These are phyloP conservation scores for Bucco capensis DNA, from an alignment of 2,113 vertebrate species.

Conservation along the genomic window DNA sequence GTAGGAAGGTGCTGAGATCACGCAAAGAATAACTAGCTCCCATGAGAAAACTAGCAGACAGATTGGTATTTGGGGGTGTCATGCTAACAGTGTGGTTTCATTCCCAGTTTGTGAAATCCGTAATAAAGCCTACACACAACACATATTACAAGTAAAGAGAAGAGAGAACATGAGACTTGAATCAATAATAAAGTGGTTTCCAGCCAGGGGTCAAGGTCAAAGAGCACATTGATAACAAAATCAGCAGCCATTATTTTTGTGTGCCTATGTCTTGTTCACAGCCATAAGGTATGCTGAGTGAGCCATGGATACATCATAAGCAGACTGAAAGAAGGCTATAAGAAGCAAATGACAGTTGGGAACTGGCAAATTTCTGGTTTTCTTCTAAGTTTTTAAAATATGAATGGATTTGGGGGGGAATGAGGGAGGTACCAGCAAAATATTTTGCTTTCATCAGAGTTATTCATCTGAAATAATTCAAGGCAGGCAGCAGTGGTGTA, in stretches of 20 bases:
- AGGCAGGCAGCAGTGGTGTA: not conserved
- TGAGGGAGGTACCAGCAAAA: not conserved
- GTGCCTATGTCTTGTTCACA: not conserved
- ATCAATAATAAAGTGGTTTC: not conserved
- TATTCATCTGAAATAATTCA: not conserved
- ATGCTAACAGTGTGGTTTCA: not conserved
- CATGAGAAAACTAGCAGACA: not conserved
- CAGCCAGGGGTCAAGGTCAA: not conserved
- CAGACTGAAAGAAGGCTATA: not conserved
- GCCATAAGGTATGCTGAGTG: not conserved
- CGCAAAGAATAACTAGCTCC: not conserved
- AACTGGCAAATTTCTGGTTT: not conserved
- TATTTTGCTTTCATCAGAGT: not conserved
- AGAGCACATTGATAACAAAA: not conserved
- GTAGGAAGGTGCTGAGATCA: not conserved
- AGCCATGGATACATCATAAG: not conserved
- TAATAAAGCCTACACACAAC: not conserved
- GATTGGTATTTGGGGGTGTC: not conserved
- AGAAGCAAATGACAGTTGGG: not conserved
- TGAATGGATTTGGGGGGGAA: not conserved
- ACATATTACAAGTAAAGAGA: not conserved
- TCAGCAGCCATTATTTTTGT: not conserved
- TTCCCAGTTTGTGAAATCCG: not conserved
- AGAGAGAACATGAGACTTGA: not conserved
- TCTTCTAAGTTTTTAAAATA: not conserved